Conservation (phyloP, 2,888 invertebrate genomes). For the Agrotis puta region DNA sequence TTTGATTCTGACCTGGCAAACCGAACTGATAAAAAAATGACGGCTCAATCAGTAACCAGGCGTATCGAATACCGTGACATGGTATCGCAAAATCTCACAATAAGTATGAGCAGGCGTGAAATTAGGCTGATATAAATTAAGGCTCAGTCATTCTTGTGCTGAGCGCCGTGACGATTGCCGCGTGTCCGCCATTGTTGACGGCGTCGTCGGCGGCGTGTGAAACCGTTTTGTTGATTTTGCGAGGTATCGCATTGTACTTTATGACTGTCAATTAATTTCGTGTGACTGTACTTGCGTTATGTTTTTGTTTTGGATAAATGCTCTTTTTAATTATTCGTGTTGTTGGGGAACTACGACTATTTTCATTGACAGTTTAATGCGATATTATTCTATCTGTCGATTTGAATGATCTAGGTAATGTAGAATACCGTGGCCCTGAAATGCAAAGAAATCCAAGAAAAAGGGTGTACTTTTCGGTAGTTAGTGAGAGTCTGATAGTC, state of each 20-base stretch:
- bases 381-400: neutral
- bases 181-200: slow-evolving; percentile 84
- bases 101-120: slow-evolving; percentile 87
- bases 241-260: slow-evolving; percentile 74
- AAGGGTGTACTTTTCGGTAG: too few relatives aligned
- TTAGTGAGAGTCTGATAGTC: too few relatives aligned
- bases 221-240: slow-evolving; percentile 87
- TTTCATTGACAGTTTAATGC: slow-evolving; percentile 5
- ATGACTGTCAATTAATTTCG: slow-evolving; percentile 82
- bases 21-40: slow-evolving; percentile 71
- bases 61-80: slow-evolving; percentile 87
- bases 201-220: slow-evolving; percentile 79
- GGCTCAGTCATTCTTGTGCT: slow-evolving; percentile 81
- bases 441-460: too few relatives aligned
- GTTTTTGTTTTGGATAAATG: slow-evolving; percentile 58
- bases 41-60: slow-evolving; percentile 85
- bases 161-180: slow-evolving; percentile 83
- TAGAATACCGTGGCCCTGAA: too few relatives aligned
- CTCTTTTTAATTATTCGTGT: slow-evolving; percentile 1
- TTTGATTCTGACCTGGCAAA: slow-evolving; percentile 36
- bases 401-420: neutral
- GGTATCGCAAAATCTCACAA: slow-evolving; percentile 86
- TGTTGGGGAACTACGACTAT: slow-evolving; percentile 5
- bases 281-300: slow-evolving; percentile 70
- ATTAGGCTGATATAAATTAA: slow-evolving; percentile 87